Base-by-base conservation (phyloP, 1,140 invertebrate genomes). In the Lamellibrachia luymesi region DNA sequence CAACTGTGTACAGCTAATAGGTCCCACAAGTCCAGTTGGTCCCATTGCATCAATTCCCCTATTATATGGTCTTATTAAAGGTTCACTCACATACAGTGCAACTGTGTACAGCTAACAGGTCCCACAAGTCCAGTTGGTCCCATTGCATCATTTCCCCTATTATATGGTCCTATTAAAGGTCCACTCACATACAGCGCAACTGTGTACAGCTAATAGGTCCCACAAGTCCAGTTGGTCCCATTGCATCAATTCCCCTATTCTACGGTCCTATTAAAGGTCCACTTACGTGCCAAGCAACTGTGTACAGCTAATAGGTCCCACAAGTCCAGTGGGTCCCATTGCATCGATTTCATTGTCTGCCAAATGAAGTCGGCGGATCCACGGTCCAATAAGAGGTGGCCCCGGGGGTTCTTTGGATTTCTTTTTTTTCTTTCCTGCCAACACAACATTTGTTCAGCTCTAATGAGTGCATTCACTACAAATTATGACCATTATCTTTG, bases 311-410 rank as follows among this genome's bases (percentile, higher is more conserved):
- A 93, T 52, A 17, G 92, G 92, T 38, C 50, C 92, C 50, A 92
- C 17, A 13, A 51, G 92, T 13, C 92, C 92, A 51, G 50, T 52
- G 50, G 49, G 27, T 38, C 92, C 49, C 51, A 51, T 38, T 10
- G 49, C 92, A 50, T 93, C 92, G 13, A 93, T 93, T 13, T 95
- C 96, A 94, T 96, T 96, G 93, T 96, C 96, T 50, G 95, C 96
- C 49, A 96, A 50, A 91, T 96, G 96, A 22, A 96, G 94, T 92
- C 96, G 96, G 92, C 95, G 93, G 13, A 96, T 92, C 96, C 96
- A 96, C 0, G 96, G 95, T 5, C 96, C 96, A n/a, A 96, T 95
- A 51, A 95, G 94, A 0, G 96, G 95, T 8, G 95, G 96, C 0
- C 94, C 93, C 13, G 94, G 94, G 2, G 94, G 94, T 25, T 94